A percentile compares a stretch with the other conserved stretches of the same genome.
Conservation (phyloP, 2,888 invertebrate genomes). For the Drosophila dives region DNA sequence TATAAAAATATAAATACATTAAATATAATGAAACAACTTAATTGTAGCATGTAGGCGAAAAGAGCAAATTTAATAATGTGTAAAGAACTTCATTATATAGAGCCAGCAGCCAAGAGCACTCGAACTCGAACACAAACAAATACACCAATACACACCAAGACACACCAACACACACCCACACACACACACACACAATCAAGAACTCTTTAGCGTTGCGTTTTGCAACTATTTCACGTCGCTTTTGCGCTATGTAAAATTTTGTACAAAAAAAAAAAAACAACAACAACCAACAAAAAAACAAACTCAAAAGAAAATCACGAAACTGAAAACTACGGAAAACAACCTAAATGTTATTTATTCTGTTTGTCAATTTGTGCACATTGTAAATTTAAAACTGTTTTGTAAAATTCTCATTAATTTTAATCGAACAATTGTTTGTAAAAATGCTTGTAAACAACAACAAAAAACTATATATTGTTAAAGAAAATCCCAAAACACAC, state of each 20-base stretch:
- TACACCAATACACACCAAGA: background rate
- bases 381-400: slow-evolving; percentile 70
- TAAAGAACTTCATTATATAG: slow-evolving; percentile 37
- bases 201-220: slow-evolving; percentile 66
- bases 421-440: slow-evolving; percentile 65
- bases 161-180: slow-evolving; percentile 18
- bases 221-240: slow-evolving; percentile 71
- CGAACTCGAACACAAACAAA: slow-evolving; percentile 17
- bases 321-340: slow-evolving; percentile 56
- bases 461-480: slow-evolving; percentile 37
- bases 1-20: slow-evolving; percentile 41
- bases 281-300: slow-evolving; percentile 11
- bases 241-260: slow-evolving; percentile 80
- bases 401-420: slow-evolving; percentile 73
- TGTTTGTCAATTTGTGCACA: slow-evolving; percentile 63
- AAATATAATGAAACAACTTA: slow-evolving; percentile 47
- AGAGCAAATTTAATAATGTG: slow-evolving; percentile 47
- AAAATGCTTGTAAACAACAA: slow-evolving; percentile 52
- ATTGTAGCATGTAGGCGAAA: slow-evolving; percentile 72
- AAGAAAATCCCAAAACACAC: slow-evolving; percentile 17
- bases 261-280: slow-evolving; percentile 57
- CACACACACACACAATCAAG: slow-evolving; percentile 39
- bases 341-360: slow-evolving; percentile 51
- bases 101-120: slow-evolving; percentile 55
- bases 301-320: slow-evolving; percentile 21